Base-by-base conservation (phyloP, 2,113 vertebrate species). In the Recurvirostra avosetta region DNA sequence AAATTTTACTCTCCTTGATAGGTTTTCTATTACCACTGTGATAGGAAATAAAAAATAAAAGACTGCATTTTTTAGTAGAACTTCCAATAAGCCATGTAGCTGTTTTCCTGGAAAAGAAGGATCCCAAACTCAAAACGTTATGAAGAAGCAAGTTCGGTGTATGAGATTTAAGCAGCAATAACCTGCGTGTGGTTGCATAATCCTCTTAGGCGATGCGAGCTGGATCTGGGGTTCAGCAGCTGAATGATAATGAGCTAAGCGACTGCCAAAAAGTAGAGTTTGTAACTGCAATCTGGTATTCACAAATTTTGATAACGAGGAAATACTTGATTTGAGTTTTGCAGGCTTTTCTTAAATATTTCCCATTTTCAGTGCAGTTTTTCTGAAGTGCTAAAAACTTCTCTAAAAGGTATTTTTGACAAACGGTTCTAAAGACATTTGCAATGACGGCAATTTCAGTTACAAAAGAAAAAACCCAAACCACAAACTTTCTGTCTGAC, bases 141-240 rank as follows among this genome's bases (percentile, higher is more conserved):
- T 6, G 29, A 81, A 55, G 47, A 38, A 59, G 29, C 45, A 81
- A 40, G 66, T 80, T 78, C 3, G 6, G 38, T 78, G 2, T 32
- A 4, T 61, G 84, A 93, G 36, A 18, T 78, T 71, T 84, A 73
- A 92, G 56, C 50, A 36, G 23, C 72, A 86, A 67, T 70, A 93
- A 93, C 91, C 82, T 95, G 74, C 19, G 45, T 70, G 19, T 87
- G 85, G 66, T 93, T 92, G 20, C 11, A 13, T 93, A 95, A 93
- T 92, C 81, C 62, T 95, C 61, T 93, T 88, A 49, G 36, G 72
- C 94, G 92, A 65, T 91, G 58, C 14, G 79, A 47, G 65, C 76
- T 91, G 89, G 34, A 88, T 76, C 63, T 86, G 36, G 75, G 76
- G 30, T 87, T 92, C 65, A 78, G 6, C 55, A 86, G 53, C 78